A percentile compares a stretch with the other conserved stretches of the same genome.
phyloP scores from a whole-genome alignment of 2,888 invertebrate species.

The Pollenia amentaria region DNA sequence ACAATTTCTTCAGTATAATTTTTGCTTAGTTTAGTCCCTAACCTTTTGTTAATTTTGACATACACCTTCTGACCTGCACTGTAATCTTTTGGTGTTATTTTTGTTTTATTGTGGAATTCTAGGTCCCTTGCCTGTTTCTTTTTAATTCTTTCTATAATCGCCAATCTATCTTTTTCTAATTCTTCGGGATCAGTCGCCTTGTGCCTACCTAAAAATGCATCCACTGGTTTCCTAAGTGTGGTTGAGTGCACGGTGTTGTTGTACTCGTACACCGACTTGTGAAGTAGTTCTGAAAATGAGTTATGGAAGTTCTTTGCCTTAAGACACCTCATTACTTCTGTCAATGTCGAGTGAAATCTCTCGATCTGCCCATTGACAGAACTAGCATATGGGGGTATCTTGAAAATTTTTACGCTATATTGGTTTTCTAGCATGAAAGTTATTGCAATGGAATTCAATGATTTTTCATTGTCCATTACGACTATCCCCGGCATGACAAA shows the following conservation, averaged over 20 bases:
- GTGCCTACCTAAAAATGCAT: slow-evolving; percentile 19
- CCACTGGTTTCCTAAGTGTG: slow-evolving; percentile 14
- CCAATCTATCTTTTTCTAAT: not conserved
- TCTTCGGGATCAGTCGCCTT: not conserved
- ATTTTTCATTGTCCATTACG: slow-evolving; percentile 58
- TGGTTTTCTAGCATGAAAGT: slow-evolving; percentile 48
- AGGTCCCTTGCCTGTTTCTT: slow-evolving; percentile 3
- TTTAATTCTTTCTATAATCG: slow-evolving; percentile 6
- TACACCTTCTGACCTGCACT: slow-evolving; percentile 13
- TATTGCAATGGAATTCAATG: slow-evolving; percentile 23
- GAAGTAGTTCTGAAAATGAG: slow-evolving; percentile 7
- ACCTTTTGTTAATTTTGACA: slow-evolving; percentile 24
- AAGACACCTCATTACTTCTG: slow-evolving; percentile 44
- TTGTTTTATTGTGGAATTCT: slow-evolving; percentile 3
- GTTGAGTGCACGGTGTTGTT: slow-evolving; percentile 35
- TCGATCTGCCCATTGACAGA: slow-evolving; percentile 14
- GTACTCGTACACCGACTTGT: slow-evolving; percentile 26
- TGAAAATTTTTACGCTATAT: slow-evolving; percentile 46
- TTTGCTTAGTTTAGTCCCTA: slow-evolving; percentile 27
- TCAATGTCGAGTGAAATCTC: slow-evolving; percentile 42
- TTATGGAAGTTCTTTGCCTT: not conserved
- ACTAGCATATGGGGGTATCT: slow-evolving; percentile 20
- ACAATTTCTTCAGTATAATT: slow-evolving; percentile 54
- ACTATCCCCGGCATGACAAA: slow-evolving; percentile 49
- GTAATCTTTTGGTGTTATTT: not conserved